These are phyloP conservation scores for Nomada flava DNA, from an alignment of 2,888 invertebrate genomes.

Conservation along the genomic window DNA sequence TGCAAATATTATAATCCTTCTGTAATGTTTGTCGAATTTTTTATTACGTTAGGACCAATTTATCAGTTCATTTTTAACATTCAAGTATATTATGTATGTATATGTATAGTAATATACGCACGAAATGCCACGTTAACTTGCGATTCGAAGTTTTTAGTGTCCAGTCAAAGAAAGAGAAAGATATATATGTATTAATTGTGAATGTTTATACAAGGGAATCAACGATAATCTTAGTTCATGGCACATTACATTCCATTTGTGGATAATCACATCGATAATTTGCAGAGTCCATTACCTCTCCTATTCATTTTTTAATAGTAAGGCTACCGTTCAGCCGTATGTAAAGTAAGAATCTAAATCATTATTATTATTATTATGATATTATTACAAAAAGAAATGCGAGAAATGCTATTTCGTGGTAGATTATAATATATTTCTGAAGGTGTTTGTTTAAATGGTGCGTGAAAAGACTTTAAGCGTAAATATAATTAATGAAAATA, in stretches of 20 bases:
- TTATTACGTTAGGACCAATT: conserved; percentile 60
- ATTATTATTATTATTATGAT: conserved; percentile 4
- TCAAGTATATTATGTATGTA: conserved; percentile 12
- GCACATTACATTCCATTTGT: conserved; percentile 46
- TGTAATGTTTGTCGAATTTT: conserved; percentile 27
- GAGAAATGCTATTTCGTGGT: conserved; percentile 36
- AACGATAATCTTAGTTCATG: conserved; percentile 43
- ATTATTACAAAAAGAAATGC: conserved; percentile 44
- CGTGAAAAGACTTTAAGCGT: not conserved
- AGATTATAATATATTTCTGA: conserved; percentile 10
- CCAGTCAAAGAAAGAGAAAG: conserved; percentile 3
- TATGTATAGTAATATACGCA: conserved; percentile 18
- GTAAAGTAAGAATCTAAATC: conserved; percentile 29
- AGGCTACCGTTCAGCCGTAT: conserved; percentile 53
- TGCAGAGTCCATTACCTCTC: conserved; percentile 51
- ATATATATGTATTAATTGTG: conserved; percentile 1
- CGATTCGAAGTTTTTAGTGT: conserved; percentile 31
- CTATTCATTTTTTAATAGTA: conserved; percentile 46
- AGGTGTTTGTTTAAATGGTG: conserved; percentile 15
- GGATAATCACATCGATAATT: conserved; percentile 42
- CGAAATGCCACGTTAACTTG: conserved; percentile 23
- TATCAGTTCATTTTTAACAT: conserved; percentile 50
- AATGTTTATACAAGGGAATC: conserved; percentile 34
- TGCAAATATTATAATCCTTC: conserved; percentile 62
- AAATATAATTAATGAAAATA: conserved; percentile 30